phyloP scores from a whole-genome alignment of 2,797 vertebrate species.

The Echeneis naucrates region DNA sequence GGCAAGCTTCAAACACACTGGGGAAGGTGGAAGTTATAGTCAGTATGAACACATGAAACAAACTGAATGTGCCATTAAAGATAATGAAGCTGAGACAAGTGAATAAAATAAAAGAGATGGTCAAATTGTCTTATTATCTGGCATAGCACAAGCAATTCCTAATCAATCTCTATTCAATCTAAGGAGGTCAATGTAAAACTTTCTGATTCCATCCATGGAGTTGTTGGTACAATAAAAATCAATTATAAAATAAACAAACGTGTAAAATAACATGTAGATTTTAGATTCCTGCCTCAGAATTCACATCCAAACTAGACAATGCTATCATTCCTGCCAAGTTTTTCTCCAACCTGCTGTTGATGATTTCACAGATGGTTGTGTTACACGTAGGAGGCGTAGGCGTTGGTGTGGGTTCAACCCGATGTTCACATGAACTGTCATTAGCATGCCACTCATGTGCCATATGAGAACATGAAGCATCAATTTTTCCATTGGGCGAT shows the following conservation, averaged over 20 bases:
- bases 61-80: background rate
- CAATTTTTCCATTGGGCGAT: constrained; percentile 80
- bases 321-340: background rate
- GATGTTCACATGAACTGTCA: constrained; percentile 43
- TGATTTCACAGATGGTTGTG: constrained; percentile 69
- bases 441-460: constrained; percentile 87
- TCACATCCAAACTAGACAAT: background rate
- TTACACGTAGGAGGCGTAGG: background rate
- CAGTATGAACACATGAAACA: constrained; percentile 5
- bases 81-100: background rate
- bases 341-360: constrained; percentile 66
- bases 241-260: too few relatives aligned
- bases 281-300: background rate
- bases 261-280: background rate
- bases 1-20: constrained; percentile 85
- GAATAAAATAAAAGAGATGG: too few relatives aligned
- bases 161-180: too few relatives aligned
- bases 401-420: background rate
- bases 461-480: constrained; percentile 83
- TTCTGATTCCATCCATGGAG: too few relatives aligned
- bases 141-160: too few relatives aligned
- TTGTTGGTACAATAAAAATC: background rate
- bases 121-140: too few relatives aligned
- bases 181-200: too few relatives aligned
- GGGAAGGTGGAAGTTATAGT: constrained; percentile 11